Conservation (phyloP, 2,113 vertebrate species). For the Marmota monax region DNA sequence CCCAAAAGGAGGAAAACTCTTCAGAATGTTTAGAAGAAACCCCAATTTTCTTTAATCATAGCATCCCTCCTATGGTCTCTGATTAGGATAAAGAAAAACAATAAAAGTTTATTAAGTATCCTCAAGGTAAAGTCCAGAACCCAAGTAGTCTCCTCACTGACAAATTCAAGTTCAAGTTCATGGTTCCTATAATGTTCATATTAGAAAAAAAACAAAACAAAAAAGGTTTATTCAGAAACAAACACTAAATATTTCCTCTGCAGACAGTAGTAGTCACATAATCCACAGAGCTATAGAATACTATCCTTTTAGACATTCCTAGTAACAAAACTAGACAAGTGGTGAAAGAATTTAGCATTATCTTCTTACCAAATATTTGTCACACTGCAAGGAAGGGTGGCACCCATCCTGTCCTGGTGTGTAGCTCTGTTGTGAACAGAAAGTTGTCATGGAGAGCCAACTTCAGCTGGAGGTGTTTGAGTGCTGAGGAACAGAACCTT, state of each 20-base stretch:
- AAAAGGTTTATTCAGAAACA: not conserved
- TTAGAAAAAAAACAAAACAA: not conserved
- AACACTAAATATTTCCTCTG: not conserved
- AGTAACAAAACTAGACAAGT: conserved; percentile 55
- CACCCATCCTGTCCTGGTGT: conserved; percentile 17
- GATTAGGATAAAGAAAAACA: conserved; percentile 53
- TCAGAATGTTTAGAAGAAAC: conserved; percentile 53
- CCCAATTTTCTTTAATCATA: not conserved
- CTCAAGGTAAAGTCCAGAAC: not conserved
- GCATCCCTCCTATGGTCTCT: not conserved
- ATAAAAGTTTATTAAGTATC: conserved; percentile 52
- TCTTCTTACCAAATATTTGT: not conserved
- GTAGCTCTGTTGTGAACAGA: conserved; percentile 52
- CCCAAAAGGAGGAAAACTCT: conserved; percentile 15
- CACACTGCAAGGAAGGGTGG: not conserved
- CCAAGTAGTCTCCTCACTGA: not conserved
- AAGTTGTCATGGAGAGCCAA: not conserved
- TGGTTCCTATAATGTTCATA: not conserved
- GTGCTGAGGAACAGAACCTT: conserved; percentile 13
- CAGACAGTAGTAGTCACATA: not conserved
- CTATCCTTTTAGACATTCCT: conserved; percentile 47
- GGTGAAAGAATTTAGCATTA: conserved; percentile 48
- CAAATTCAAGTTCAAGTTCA: conserved; percentile 46
- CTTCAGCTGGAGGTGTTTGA: conserved; percentile 2
- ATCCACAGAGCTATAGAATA: conserved; percentile 25